phyloP scores from a whole-genome alignment of 2,888 invertebrate genomes.

The Spatulosminthurus flaviceps region DNA sequence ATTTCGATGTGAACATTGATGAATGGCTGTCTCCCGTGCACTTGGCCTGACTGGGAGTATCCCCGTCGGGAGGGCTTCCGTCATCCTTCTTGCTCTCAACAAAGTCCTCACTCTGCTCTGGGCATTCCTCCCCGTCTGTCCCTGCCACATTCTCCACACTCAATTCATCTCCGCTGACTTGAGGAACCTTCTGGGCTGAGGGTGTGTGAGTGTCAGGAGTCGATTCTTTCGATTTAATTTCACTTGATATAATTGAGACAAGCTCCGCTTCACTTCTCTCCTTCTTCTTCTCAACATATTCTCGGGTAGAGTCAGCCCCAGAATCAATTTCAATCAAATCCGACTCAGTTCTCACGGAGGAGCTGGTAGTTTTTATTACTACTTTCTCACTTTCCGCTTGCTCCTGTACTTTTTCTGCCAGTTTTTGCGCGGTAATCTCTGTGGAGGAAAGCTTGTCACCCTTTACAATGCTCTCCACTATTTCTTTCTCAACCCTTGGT shows the following conservation, averaged over 20 bases:
- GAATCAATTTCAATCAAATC: constrained; percentile 1
- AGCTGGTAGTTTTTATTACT: neutral
- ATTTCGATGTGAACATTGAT: constrained; percentile 21
- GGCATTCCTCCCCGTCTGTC: constrained; percentile 25
- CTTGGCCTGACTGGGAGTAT: neutral
- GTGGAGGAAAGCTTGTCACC: neutral
- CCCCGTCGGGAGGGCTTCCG: neutral
- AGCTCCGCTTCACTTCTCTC: neutral
- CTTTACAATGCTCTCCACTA: neutral
- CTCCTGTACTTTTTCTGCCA: neutral
- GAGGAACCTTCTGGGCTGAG: constrained; percentile 24
- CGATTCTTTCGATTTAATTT: constrained; percentile 33
- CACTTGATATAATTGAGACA: constrained; percentile 4
- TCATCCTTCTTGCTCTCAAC: constrained; percentile 43
- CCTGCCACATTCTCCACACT: neutral
- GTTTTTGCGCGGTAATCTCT: neutral
- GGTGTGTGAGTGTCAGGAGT: constrained; percentile 38
- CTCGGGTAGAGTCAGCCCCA: too few species aligned
- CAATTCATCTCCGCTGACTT: neutral
- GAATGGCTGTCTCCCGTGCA: constrained; percentile 34
- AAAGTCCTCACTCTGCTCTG: constrained; percentile 34
- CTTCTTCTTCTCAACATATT: too few species aligned
- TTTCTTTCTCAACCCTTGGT: neutral
- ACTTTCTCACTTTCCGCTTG: neutral
- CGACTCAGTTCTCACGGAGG: neutral